Conservation (phyloP, 2,797 vertebrate genomes). For the Ara ararauna region DNA sequence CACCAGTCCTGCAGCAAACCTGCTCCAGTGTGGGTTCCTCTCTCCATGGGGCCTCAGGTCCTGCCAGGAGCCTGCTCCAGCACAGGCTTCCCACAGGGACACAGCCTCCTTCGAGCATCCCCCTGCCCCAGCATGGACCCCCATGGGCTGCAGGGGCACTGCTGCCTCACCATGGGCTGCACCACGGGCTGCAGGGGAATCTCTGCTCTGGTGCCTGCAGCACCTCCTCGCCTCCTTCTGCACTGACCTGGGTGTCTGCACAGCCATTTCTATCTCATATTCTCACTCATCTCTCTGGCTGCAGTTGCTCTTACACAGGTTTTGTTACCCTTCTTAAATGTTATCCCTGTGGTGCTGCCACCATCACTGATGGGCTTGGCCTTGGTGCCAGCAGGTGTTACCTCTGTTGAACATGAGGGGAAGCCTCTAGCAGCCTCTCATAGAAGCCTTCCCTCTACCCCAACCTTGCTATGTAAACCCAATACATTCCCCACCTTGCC, state of each 20-base stretch:
- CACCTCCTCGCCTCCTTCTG: not conserved
- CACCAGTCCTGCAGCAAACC: not conserved
- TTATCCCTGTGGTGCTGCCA: not conserved
- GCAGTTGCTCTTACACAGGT: not conserved
- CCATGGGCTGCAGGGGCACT: not conserved
- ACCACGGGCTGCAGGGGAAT: not conserved
- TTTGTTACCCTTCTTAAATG: not conserved
- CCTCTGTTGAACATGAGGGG: not conserved
- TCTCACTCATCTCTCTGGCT: not conserved
- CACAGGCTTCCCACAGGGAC: no score
- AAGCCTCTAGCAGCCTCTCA: not conserved
- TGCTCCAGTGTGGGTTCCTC: not conserved
- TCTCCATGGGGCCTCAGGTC: not conserved
- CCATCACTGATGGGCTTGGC: not conserved
- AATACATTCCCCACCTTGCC: not conserved
- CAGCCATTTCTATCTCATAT: no score
- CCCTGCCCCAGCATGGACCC: not conserved
- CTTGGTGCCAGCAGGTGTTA: not conserved
- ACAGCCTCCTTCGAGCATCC: not conserved
- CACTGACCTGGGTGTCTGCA: not conserved
- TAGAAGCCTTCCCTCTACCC: not conserved
- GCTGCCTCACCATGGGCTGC: not conserved
- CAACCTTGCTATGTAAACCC: not conserved
- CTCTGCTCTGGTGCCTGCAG: not conserved
- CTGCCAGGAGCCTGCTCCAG: not conserved